Evolutionary conservation across 2,797 vertebrate genomes (phyloP), one percentile per base, ranked within the genome.

Genomic region (Clarias pachynema): DNA sequence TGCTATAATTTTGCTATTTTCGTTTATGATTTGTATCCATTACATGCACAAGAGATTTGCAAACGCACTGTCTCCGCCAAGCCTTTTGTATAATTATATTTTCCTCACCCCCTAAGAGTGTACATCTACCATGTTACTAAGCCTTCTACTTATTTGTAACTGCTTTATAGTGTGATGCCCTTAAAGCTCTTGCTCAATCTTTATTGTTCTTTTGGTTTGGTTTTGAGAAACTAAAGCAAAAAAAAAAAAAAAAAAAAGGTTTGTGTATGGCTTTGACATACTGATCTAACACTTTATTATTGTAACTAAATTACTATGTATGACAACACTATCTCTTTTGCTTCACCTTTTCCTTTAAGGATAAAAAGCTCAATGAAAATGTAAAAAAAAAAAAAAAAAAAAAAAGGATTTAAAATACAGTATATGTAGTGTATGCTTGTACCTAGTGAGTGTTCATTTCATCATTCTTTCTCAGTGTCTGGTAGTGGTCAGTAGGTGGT

Each of bases 351-450:
- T 40, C 90, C 86, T 90, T 91, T 79, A 89, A 87, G 90, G 87
- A 89, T 6, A 87, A 81, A 93, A 93, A 89, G 5, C 31, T 15
- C 85, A 91, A 82, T 81, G 88, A 80, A 86, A 57, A 90, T 83
- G 80, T 87, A 74, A 86, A 86, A 80, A 87, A 84, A 86, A 82
- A 37, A 37, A 40, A 37, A 37, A 37, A 74, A 86, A 86, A 80
- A 87, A 59, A 77, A 15, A 44, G 26, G 70, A 84, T 89, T 88
- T 90, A 88, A 88, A 89, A 87, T 91, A 84, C 87, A 60, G 93
- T 99, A 97, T 95, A 96, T 97, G 97, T 98, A 97, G 95, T 97
- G 97, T 96, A 97, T 97, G 97, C 96, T 98, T 97, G 97, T 98
- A 96, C 97, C 97, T 96, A 97, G 97, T 99, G 96, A 97, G 96